Evolutionary conservation across 2,888 invertebrate species (phyloP), one percentile per base, ranked within the genome.

Genomic region (Papilio protenor): DNA sequence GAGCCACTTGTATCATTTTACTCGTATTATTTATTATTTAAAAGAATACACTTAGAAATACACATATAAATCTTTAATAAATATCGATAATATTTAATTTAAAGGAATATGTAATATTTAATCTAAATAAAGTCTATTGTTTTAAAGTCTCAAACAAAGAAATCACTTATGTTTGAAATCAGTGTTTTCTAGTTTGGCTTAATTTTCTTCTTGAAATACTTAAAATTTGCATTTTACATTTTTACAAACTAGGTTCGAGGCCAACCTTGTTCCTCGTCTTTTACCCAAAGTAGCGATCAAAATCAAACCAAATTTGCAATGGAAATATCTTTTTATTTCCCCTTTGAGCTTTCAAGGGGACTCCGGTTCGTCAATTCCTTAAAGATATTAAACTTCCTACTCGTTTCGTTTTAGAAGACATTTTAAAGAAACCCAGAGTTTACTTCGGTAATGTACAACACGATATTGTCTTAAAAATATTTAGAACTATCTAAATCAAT

Each of bases 271-370:
- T 87, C 84, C 84, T 83, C 85, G 82, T 83, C 84, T 84, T 84
- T 81, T 83, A 84, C 84, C 84, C 85, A 80, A 86, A 89, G 88
- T 85, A 87, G 85, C 89, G 87, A 90, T 90, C 89, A 87, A 89
- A 84, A 83, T 83, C 84, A 83, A 83, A 85, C 84, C 77, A 80
- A 84, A 85, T 85, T 85, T 85, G 85, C 84, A 85, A 85, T 83
- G 87, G 87, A 86, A 89, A 90, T 90, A 85, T 84, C 85, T 88
- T 90, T 89, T 89, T 89, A 89, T 89, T 89, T 89, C 85, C 86
- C 88, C 87, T 89, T 87, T 88, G 88, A 90, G 88, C 87, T 86
- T 88, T 87, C 84, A 86, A 84, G 87, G 87, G 87, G 85, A 85
- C 80, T 83, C 78, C 84, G 85, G 84, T 83, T 86, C 87, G 87